These are phyloP conservation scores for Hoplostethus atlanticus DNA, from an alignment of 2,797 vertebrate species.

Conservation along the genomic window DNA sequence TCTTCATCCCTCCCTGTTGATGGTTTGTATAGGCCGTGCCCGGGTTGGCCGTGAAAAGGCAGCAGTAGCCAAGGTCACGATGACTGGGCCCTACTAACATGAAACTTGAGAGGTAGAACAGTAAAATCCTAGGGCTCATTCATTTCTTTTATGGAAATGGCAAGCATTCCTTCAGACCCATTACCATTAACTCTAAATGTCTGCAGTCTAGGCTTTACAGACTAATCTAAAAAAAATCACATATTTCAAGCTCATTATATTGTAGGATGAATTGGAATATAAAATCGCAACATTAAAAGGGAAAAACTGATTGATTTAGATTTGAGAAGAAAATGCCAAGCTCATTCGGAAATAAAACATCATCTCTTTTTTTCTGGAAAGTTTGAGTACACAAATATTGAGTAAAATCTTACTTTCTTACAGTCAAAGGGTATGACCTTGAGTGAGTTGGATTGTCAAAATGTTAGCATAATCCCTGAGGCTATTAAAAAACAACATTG, in stretches of 20 bases:
- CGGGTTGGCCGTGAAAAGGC: conserved; percentile 39
- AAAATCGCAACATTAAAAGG: background rate
- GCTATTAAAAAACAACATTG: conserved; percentile 19
- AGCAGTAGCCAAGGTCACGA: conserved; percentile 58
- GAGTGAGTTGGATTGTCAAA: conserved; percentile 38
- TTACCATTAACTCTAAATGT: conserved; percentile 61
- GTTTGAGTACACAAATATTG: background rate
- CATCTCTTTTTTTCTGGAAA: conserved; percentile 11
- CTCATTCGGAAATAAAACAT: conserved; percentile 4
- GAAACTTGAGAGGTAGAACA: conserved; percentile 54
- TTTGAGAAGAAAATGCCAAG: conserved; percentile 11
- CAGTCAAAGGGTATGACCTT: conserved; percentile 14
- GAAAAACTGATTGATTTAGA: background rate
- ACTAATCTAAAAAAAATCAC: conserved; percentile 43
- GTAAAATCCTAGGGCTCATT: conserved; percentile 53
- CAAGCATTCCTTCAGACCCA: conserved; percentile 48
- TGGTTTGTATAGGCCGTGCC: conserved; percentile 35
- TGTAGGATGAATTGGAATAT: conserved; percentile 36
- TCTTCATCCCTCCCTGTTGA: conserved; percentile 33
- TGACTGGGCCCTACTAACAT: conserved; percentile 52
- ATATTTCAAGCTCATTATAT: conserved; percentile 42
- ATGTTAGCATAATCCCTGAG: conserved; percentile 51
- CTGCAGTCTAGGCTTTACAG: conserved; percentile 41
- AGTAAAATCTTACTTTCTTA: conserved; percentile 15
- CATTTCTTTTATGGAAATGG: conserved; percentile 64